Conservation (phyloP, 2,888 invertebrate genomes). For the Harpalus rubripes region DNA sequence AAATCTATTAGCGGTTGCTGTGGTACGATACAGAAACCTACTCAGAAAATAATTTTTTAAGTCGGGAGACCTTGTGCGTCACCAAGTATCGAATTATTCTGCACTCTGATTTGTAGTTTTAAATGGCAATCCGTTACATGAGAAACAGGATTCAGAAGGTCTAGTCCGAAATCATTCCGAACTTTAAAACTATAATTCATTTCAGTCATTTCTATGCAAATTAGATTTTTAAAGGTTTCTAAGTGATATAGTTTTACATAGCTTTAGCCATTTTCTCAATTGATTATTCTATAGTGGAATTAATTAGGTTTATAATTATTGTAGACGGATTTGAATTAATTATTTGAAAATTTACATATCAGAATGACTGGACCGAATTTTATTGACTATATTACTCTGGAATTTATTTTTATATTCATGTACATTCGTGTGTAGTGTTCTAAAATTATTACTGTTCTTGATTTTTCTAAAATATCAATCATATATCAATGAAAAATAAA, state of each 20-base stretch:
- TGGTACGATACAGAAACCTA: constrained; percentile 32
- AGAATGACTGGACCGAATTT: background rate
- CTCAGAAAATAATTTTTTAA: constrained; percentile 30
- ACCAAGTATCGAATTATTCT: constrained; percentile 35
- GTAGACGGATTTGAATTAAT: constrained; percentile 10
- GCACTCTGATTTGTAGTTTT: constrained; percentile 3
- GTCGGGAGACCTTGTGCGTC: constrained; percentile 20
- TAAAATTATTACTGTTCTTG: background rate
- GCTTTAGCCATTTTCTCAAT: constrained; percentile 27
- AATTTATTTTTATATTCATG: background rate
- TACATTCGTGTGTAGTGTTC: background rate
- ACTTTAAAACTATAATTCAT: constrained; percentile 25
- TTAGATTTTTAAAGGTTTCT: constrained; percentile 21
- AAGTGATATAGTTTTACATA: constrained; percentile 9
- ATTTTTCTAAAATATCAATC: no score
- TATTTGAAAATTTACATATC: constrained; percentile 4
- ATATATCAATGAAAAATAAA: no score
- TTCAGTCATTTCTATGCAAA: constrained; percentile 17
- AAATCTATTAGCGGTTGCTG: constrained; percentile 40
- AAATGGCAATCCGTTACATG: constrained; percentile 22
- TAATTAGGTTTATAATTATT: constrained; percentile 20
- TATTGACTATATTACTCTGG: background rate
- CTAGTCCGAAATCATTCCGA: background rate
- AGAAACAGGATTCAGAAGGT: constrained; percentile 42
- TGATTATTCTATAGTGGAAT: constrained; percentile 28